Conservation (phyloP, 2,888 invertebrate species). For the Acleris cristana region DNA sequence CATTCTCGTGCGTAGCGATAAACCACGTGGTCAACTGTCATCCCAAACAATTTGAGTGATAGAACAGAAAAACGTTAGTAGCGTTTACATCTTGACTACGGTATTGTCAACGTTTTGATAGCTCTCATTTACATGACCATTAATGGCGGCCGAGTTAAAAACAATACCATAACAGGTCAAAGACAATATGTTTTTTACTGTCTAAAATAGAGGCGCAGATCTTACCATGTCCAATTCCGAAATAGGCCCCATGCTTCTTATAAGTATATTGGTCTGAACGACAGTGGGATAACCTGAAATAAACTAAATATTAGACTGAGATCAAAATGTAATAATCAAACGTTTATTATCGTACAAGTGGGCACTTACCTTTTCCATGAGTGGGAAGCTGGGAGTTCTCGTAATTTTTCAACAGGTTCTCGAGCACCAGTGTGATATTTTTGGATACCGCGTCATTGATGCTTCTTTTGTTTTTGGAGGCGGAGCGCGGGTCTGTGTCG, state of each 20-base stretch:
- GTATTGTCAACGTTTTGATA: no score
- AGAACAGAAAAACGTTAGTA: no score
- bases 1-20: no score
- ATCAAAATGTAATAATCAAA: not conserved
- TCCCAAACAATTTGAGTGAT: no score
- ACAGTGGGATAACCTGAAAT: slow-evolving; percentile 91
- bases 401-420: slow-evolving; percentile 94
- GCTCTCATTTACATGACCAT: no score
- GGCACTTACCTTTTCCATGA: slow-evolving; percentile 89
- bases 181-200: no score
- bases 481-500: slow-evolving; percentile 50
- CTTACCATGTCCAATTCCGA: slow-evolving; percentile 95
- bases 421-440: slow-evolving; percentile 93
- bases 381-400: slow-evolving; percentile 95
- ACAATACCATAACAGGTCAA: no score
- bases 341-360: not conserved
- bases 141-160: no score
- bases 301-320: slow-evolving; percentile 24
- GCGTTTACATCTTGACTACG: no score
- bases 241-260: slow-evolving; percentile 95
- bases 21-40: no score
- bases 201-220: not conserved
- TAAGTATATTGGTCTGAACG: slow-evolving; percentile 93
- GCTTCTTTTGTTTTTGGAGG: slow-evolving; percentile 75
- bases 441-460: slow-evolving; percentile 90